These are phyloP conservation scores for Cavia porcellus DNA, from an alignment of 2,113 vertebrate genomes.

Conservation along the genomic window DNA sequence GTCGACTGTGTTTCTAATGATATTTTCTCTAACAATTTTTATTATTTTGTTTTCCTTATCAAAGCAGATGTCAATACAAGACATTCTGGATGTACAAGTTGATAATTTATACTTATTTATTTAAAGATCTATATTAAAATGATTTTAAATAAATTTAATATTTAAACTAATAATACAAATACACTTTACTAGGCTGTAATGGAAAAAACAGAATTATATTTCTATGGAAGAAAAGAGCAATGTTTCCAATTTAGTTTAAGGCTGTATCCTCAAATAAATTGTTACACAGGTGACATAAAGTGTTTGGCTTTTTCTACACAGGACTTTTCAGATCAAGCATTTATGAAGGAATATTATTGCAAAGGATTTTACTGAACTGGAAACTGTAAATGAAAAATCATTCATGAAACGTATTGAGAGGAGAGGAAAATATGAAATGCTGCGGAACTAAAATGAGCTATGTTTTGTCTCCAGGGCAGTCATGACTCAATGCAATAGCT, in stretches of 20 bases:
- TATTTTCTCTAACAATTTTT: too few relatives aligned
- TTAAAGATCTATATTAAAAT: not conserved
- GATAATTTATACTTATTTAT: not conserved
- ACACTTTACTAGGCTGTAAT: not conserved
- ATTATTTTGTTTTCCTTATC: not conserved
- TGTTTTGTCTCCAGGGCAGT: constrained; percentile 50
- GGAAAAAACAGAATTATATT: constrained; percentile 33
- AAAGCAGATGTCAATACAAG: not conserved
- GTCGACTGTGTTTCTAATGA: too few relatives aligned
- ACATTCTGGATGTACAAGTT: not conserved
- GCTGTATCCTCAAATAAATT: not conserved
- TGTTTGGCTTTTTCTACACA: not conserved
- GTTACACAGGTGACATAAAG: not conserved
- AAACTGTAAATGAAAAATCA: constrained; percentile 64
- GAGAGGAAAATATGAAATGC: not conserved
- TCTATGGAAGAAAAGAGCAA: constrained; percentile 15
- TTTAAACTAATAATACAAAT: not conserved
- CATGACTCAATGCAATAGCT: constrained; percentile 29
- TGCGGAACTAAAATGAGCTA: constrained; percentile 49
- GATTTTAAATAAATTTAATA: constrained; percentile 49
- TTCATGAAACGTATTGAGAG: constrained; percentile 58
- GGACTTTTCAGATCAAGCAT: constrained; percentile 10
- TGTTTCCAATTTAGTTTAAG: not conserved
- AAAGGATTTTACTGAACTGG: constrained; percentile 45
- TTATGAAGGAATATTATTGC: not conserved